Evolutionary conservation across 1,140 invertebrate species (phyloP), one percentile per base, ranked within the genome.

Genomic region (Galleria mellonella): DNA sequence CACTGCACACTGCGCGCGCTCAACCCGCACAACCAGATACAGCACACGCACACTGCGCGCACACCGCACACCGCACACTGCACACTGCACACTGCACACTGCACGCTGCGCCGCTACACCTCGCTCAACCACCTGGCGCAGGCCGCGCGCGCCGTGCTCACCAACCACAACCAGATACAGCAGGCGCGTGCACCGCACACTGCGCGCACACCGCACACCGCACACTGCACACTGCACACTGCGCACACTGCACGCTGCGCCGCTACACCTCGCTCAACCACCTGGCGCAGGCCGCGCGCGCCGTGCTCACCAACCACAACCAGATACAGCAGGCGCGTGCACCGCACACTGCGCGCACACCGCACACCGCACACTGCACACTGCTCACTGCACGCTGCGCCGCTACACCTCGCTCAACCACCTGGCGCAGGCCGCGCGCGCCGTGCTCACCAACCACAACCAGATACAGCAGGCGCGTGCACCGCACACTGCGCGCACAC

Each of bases 241-340:
- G 9, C 87, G 99, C n/a, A 99, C 98, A 99, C 87, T n/a, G n/a
- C 83, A 98, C 97, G 30, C 83, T 99, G 64, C 89, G 97, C 30
- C 91, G 98, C 38, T 99, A 99, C 86, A 99, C 98, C 9, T 98
- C 97, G 9, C 87, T 99, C n/a, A 99, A 99, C 88, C 98, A 99
- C 87, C 89, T 99, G 62, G 97, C 98, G 37, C 89, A 89, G 72
- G 97, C 98, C 37, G 97, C 97, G 7, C 89, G 97, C 29, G 97
- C 97, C 39, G 97, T 99, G 28, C 90, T 99, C 42, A 96, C 97
- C 83, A 99, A 99, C 87, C 92, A 94, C 58, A 92, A 93, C 65
- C 97, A 99, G 89, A 98, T 99, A 35, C 79, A 85, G 32, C 83
- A 82, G 76, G 76, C 74, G 49, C 6, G 8, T 4, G 9, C 30